phyloP scores from a whole-genome alignment of 2,888 invertebrate genomes.

The Tromatobia lineatoria region DNA sequence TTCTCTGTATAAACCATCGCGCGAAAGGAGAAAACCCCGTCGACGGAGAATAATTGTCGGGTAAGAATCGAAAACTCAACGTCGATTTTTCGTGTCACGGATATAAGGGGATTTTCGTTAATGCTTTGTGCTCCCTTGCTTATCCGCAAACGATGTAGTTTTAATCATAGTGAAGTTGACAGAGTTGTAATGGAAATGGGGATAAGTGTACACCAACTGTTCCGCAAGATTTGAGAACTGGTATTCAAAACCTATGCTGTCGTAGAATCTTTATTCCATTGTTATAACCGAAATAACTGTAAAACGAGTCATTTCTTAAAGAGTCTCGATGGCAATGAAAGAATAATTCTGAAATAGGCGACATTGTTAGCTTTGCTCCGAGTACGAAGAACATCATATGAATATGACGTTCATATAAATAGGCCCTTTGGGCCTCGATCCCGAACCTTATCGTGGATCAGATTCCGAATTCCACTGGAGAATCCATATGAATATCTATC shows the following conservation, averaged over 20 bases:
- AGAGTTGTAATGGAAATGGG: background rate
- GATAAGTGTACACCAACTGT: background rate
- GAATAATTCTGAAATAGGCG: too few species aligned
- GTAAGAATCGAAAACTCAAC: constrained; percentile 15
- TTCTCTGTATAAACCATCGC: constrained; percentile 5
- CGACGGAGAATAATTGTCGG: constrained; percentile 34
- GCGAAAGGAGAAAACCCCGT: constrained; percentile 3
- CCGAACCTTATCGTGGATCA: too few species aligned
- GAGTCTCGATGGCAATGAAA: too few species aligned
- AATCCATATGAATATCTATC: too few species aligned
- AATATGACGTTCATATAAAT: too few species aligned
- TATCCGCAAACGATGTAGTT: constrained; percentile 8
- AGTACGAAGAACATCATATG: too few species aligned
- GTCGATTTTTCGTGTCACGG: constrained; percentile 2
- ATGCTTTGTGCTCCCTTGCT: background rate
- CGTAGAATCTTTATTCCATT: background rate
- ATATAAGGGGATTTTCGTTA: constrained; percentile 1
- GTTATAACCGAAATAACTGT: background rate
- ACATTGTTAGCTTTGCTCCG: too few species aligned
- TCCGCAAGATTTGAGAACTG: background rate
- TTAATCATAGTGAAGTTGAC: background rate
- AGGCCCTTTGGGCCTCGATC: too few species aligned
- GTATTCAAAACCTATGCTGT: background rate
- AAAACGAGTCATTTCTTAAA: background rate
- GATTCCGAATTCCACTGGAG: too few species aligned